Evolutionary conservation across 2,797 vertebrate species (phyloP).

Genomic region (Coilia nasus): DNA sequence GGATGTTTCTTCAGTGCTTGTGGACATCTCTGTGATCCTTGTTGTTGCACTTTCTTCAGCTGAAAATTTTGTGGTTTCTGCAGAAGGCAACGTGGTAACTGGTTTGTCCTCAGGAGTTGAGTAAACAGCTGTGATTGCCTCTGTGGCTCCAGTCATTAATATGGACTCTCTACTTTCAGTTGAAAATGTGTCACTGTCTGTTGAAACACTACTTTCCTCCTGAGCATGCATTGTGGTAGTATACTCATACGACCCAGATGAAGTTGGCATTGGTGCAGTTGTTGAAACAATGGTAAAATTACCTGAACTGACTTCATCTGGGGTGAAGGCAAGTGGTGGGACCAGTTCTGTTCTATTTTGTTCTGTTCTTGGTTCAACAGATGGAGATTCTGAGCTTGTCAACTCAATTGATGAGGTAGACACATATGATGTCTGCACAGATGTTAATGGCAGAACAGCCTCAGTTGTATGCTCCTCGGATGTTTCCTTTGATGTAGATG

Average conservation of each 20-base stretch:
- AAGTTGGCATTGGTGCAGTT: background rate
- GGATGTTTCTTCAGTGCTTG: conserved; percentile 30
- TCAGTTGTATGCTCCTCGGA: background rate
- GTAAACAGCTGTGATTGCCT: background rate
- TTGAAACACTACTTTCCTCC: no score
- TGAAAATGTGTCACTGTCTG: no score
- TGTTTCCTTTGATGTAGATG: background rate
- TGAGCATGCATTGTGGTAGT: no score
- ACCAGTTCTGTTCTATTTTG: no score
- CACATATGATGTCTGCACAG: background rate
- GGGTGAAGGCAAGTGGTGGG: background rate
- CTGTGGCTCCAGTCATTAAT: background rate
- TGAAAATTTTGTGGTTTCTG: background rate
- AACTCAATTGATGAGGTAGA: background rate
- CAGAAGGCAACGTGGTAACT: background rate
- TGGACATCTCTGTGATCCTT: conserved; percentile 22
- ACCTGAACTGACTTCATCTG: background rate
- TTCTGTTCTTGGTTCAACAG: background rate
- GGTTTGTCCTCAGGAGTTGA: background rate
- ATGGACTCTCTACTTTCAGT: no score
- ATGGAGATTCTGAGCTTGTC: background rate
- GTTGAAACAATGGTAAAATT: background rate
- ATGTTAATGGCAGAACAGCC: background rate
- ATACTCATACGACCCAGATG: no score
- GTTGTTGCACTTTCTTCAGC: conserved; percentile 32